phyloP scores from a whole-genome alignment of 2,888 invertebrate genomes.

The Helleia helle region DNA sequence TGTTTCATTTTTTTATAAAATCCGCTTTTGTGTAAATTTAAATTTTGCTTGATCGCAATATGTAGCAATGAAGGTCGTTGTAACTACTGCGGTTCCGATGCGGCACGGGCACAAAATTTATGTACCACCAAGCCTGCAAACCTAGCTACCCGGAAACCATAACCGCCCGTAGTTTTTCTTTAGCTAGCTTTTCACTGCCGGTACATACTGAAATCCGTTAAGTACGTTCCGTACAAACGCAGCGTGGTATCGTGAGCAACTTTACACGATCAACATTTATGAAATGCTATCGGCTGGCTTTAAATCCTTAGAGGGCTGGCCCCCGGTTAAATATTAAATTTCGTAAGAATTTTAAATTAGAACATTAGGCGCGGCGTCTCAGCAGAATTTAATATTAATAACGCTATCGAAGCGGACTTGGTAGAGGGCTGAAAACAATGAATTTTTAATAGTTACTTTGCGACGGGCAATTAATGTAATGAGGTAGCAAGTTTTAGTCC shows the following conservation, averaged over 20 bases:
- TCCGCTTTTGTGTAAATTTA: neutral
- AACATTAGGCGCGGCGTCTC: slow-evolving; percentile 57
- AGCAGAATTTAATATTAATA: slow-evolving; percentile 65
- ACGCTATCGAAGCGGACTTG: slow-evolving; percentile 48
- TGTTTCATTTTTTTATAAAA: neutral
- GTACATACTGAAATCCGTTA: slow-evolving; percentile 21
- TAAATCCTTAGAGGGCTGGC: slow-evolving; percentile 40
- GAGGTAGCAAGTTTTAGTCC: slow-evolving; percentile 47
- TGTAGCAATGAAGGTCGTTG: slow-evolving; percentile 47
- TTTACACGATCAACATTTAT: slow-evolving; percentile 42
- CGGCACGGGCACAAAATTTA: slow-evolving; percentile 65
- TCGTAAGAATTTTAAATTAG: slow-evolving; percentile 67
- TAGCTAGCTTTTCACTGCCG: slow-evolving; percentile 43
- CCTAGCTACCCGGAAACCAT: slow-evolving; percentile 46
- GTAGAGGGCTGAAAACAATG: slow-evolving; percentile 48
- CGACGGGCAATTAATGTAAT: slow-evolving; percentile 57
- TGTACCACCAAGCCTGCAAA: slow-evolving; percentile 62
- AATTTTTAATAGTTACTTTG: slow-evolving; percentile 65
- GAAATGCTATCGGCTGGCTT: slow-evolving; percentile 35
- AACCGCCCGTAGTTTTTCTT: slow-evolving; percentile 33
- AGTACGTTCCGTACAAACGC: slow-evolving; percentile 25
- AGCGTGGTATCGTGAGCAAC: slow-evolving; percentile 44
- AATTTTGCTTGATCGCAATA: slow-evolving; percentile 59
- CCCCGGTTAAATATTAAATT: slow-evolving; percentile 65
- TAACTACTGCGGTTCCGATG: slow-evolving; percentile 64